Percentiles rank a stretch among this genome's conserved stretches.
phyloP scores from a whole-genome alignment of 2,113 vertebrate genomes.

The Callaeas wilsoni region DNA sequence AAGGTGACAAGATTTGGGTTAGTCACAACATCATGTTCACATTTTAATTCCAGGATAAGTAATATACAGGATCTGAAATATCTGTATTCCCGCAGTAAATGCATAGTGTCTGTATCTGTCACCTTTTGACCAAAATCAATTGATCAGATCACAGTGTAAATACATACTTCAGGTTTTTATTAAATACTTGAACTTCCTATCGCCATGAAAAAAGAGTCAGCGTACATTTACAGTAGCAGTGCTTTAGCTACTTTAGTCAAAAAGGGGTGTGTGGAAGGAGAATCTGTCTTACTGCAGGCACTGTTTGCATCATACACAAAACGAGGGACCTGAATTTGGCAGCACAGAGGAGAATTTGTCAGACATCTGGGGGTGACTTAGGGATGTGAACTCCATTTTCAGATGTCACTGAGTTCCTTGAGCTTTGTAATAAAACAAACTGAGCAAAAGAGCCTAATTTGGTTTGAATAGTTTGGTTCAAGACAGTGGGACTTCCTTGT shows the following conservation, averaged over 20 bases:
- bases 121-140: not conserved
- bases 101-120: not conserved
- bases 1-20: not conserved
- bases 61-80: not conserved
- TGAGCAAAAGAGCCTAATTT: not conserved
- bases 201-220: not conserved
- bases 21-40: not conserved
- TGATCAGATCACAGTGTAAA: slow-evolving; percentile 24
- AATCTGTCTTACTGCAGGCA: not conserved
- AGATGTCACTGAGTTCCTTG: not conserved
- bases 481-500: not conserved
- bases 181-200: slow-evolving; percentile 44
- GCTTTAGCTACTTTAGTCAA: slow-evolving; percentile 1
- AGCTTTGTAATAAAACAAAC: not conserved
- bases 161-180: slow-evolving; percentile 32
- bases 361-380: not conserved
- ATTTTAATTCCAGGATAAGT: not conserved
- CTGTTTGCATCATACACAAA: not conserved
- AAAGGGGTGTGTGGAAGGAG: not conserved
- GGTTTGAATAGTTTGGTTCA: not conserved
- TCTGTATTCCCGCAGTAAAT: not conserved
- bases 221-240: not conserved
- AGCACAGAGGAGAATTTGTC: not conserved
- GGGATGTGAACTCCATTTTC: not conserved
- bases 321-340: not conserved